phyloP scores from a whole-genome alignment of 2,888 invertebrate species.

The Tetrapedia diversipes region DNA sequence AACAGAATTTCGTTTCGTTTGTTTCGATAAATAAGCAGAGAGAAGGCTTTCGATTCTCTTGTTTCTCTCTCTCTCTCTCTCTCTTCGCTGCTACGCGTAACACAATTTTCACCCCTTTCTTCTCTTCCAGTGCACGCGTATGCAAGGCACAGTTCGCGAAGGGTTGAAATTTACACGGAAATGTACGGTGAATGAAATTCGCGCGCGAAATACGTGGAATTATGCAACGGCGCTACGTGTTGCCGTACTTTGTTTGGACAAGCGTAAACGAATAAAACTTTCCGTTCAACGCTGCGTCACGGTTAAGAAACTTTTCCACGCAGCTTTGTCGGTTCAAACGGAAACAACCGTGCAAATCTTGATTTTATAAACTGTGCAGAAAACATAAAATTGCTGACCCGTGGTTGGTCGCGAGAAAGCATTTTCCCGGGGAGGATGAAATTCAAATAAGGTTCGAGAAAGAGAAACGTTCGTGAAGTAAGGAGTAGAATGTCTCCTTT shows the following conservation, averaged over 20 bases:
- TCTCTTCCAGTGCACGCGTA: not conserved
- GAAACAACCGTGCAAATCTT: not conserved
- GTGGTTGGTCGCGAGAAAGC: too few relatives aligned
- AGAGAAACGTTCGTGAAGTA: not conserved
- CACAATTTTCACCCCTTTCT: not conserved
- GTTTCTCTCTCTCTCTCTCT: too few relatives aligned
- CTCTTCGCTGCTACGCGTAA: not conserved
- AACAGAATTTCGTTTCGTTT: not conserved
- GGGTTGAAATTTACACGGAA: not conserved
- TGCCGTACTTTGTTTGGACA: not conserved
- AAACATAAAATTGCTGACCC: not conserved
- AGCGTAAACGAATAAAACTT: not conserved
- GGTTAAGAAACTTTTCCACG: not conserved
- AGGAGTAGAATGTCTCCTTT: not conserved
- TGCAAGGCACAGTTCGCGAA: not conserved
- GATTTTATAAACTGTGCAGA: not conserved
- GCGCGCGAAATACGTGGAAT: not conserved
- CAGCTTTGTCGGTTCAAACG: not conserved
- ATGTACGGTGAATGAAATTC: not conserved
- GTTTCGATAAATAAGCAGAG: too few relatives aligned
- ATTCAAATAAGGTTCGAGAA: not conserved
- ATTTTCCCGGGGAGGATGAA: too few relatives aligned
- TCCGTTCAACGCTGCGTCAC: not conserved
- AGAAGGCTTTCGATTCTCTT: too few relatives aligned
- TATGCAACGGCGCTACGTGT: slow-evolving; percentile 1